Base-by-base conservation (phyloP, 2,113 vertebrate species). In the Regulus satrapa region DNA sequence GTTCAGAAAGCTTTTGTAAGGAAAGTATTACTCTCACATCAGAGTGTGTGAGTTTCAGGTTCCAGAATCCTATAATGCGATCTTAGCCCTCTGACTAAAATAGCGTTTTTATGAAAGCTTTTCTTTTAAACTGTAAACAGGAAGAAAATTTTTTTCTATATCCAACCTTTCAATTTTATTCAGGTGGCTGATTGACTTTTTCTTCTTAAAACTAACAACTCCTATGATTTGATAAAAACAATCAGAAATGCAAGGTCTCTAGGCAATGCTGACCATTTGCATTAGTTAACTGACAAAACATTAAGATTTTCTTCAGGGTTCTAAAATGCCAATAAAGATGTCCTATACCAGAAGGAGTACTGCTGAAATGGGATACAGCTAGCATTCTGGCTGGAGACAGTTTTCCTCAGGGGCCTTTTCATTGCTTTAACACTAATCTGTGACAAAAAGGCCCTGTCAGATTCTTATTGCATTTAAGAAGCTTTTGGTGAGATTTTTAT, bases 401-500 rank as follows among this genome's bases (percentile, higher is more conserved):
- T 91, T 97, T 97, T 98, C 98, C 97, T 97, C 41, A 9, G 97
- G 92, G 96, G 92, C 94, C 92, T 93, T 97, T 98, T 97, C 97
- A 97, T 98, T 97, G 97, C 96, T 96, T 97, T 97, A 97, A 97
- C 95, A 96, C 97, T 98, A 98, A 98, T 98, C 96, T 97, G 97
- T 98, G 97, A 98, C 98, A 98, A 98, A 98, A 98, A 95, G 96
- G 96, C 76, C 97, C 97, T 98, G 97, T 98, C 98, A 97, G 95
- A 86, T 94, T 97, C 97, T 98, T 98, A 98, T 97, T 98, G 91
- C 97, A 51, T 98, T 98, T 98, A 98, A 98, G 97, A 97, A 97
- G 97, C 94, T 98, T 97, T 98, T 95, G 97, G 97, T 97, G 96
- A 98, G 98, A 98, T 98, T 98, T 98, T 95, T 98, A 99, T 99